Evolutionary conservation across 2,888 invertebrate genomes (phyloP).

Genomic region (Eupithecia subfuscata): DNA sequence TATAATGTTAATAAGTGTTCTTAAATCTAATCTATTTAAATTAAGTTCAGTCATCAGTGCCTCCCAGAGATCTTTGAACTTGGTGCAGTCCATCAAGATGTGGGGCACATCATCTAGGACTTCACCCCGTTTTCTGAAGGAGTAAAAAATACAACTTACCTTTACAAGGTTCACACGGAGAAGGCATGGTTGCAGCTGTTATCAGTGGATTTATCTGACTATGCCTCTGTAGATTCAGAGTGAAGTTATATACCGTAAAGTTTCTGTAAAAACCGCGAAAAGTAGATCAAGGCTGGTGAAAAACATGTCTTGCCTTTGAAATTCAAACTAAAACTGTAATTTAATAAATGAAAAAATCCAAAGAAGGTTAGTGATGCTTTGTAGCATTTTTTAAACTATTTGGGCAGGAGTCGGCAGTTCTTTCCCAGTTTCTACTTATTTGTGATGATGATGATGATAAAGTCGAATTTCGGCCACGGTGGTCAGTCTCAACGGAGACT

Average conservation of each 20-base stretch:
- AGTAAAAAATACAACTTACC: constrained; percentile 68
- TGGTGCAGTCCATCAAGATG: no score
- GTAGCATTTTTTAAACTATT: neutral
- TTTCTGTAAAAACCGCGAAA: constrained; percentile 62
- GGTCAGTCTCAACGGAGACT: no score
- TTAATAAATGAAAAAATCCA: neutral
- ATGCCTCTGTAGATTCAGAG: constrained; percentile 39
- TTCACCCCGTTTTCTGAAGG: no score
- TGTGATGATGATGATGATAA: no score
- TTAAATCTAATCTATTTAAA: no score
- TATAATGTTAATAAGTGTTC: no score
- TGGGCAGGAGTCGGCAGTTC: no score
- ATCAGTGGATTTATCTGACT: constrained; percentile 49
- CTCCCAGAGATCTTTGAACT: no score
- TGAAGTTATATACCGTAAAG: constrained; percentile 64
- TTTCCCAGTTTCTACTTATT: no score
- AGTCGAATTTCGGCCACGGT: no score
- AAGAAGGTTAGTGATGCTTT: neutral
- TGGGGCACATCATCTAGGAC: no score
- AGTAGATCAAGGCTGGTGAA: constrained; percentile 71
- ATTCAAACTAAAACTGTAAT: neutral
- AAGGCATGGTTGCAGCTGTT: constrained; percentile 67
- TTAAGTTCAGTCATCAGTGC: no score
- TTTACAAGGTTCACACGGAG: constrained; percentile 85
- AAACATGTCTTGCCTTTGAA: constrained; percentile 52